A percentile compares a stretch with the other conserved stretches of the same genome.
These are phyloP conservation scores for Tipula vernalis DNA, from an alignment of 2,888 invertebrate species.

Conservation along the genomic window DNA sequence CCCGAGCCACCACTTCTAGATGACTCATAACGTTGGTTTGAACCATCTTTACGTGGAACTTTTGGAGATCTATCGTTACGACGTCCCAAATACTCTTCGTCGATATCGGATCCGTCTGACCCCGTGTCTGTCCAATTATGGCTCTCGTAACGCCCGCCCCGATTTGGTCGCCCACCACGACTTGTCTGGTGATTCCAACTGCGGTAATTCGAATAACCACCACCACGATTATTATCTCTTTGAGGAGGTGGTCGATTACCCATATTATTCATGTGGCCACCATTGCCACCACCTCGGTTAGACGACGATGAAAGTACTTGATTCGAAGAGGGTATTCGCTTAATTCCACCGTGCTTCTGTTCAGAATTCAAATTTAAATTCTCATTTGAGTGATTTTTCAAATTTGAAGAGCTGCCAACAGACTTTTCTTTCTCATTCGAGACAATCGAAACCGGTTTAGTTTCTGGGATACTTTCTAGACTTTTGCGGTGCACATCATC, in stretches of 20 bases:
- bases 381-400: slow-evolving; percentile 23
- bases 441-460: slow-evolving; percentile 27
- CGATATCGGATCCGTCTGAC: slow-evolving; percentile 64
- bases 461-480: slow-evolving; percentile 9
- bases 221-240: slow-evolving; percentile 30
- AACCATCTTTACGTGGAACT: slow-evolving; percentile 30
- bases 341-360: slow-evolving; percentile 19
- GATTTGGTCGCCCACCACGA: slow-evolving; percentile 30
- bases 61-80: slow-evolving; percentile 42
- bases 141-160: slow-evolving; percentile 29
- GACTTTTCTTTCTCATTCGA: slow-evolving; percentile 21
- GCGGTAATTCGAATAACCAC: slow-evolving; percentile 27
- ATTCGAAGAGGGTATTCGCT: slow-evolving; percentile 36
- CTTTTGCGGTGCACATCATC: neutral
- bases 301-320: slow-evolving; percentile 15
- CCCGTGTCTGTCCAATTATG: slow-evolving; percentile 49
- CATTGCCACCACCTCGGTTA: slow-evolving; percentile 17
- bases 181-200: slow-evolving; percentile 30
- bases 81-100: slow-evolving; percentile 43
- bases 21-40: slow-evolving; percentile 16
- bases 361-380: slow-evolving; percentile 17
- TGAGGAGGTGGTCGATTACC: slow-evolving; percentile 23
- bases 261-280: slow-evolving; percentile 32
- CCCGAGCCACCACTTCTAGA: neutral
- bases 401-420: slow-evolving; percentile 19